Base-by-base conservation (phyloP, 2,888 invertebrate genomes). In the Cerastoderma edule region DNA sequence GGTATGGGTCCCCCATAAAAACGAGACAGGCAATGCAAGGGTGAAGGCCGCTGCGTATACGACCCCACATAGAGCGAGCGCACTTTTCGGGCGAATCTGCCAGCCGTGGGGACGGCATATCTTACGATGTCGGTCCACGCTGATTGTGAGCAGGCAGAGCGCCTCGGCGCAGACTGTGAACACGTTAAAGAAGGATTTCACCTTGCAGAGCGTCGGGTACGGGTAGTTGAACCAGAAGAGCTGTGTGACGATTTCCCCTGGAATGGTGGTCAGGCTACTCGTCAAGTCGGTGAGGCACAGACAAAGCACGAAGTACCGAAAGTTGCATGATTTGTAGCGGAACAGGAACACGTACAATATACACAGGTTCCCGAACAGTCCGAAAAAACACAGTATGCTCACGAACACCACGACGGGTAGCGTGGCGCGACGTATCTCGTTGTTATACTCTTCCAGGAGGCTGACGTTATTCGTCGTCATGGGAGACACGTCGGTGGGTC, bases 61-160 rank as follows among this genome's bases (percentile, higher is more conserved):
- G 3, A 73, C 22, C 5, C 48, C 50, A 39, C 81, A 81, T 2
- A 71, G 30, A 19, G 27, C 53, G 1, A 65, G 63, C 2, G 81
- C 72, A 4, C 35, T 44, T 19, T 30, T 33, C 1, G 67, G 67
- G 8, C 46, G 67, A 0, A 81, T 70, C 33, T 81, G 81, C 67
- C 72, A 71, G 24, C 65, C 67, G 6, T 87, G 67, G 2, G 88
- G 89, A 24, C 75, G 73, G 28, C 89, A 87, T 8, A 90, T 80
- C 66, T 88, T 88, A 46, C 81, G 60, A 71, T 84, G 88, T 4
- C 89, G 69, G 54, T 88, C 88, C 10, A 87, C 72, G 6, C 86
- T 83, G 46, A 89, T 87, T 2, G 84, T 78, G 6, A 87, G 69
- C 13, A 89, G 75, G 57, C 82, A 83, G 6, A 87, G 48, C 0